Percentiles rank a stretch among this genome's conserved stretches.
These are phyloP conservation scores for Zoanthus sociatus DNA, from an alignment of 92 coral and sea anemone species.

Conservation along the genomic window DNA sequence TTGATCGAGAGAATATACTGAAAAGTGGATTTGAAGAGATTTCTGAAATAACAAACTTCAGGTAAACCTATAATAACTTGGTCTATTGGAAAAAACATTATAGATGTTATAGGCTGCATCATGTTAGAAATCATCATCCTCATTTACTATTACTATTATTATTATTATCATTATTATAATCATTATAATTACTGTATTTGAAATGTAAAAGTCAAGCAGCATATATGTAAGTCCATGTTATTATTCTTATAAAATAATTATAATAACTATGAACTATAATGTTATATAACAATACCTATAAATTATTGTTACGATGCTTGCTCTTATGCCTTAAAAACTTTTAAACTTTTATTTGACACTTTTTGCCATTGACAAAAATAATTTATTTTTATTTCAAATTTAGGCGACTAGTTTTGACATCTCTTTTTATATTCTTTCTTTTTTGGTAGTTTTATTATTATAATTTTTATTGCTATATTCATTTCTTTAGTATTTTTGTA, in stretches of 20 bases:
- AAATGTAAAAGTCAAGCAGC: conserved; percentile 7
- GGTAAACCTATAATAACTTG: conserved; percentile 6
- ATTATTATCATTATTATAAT: too few species aligned
- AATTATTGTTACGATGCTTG: conserved; percentile 6
- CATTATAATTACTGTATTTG: not conserved
- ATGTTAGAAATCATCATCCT: not conserved
- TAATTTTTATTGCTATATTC: not conserved
- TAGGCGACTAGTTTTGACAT: conserved; percentile 8
- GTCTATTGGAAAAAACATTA: conserved; percentile 2
- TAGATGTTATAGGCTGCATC: conserved; percentile 5
- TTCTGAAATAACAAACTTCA: conserved; percentile 28
- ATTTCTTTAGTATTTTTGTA: not conserved
- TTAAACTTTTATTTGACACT: conserved; percentile 2
- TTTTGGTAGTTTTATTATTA: conserved; percentile 4
- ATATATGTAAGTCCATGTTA: conserved; percentile 2
- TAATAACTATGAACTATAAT: not conserved
- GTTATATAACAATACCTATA: not conserved
- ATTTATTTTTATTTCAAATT: not conserved
- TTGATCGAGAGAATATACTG: conserved; percentile 51
- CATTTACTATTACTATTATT: not conserved
- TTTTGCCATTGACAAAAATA: conserved; percentile 2
- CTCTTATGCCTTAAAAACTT: conserved; percentile 6
- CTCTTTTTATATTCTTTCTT: not conserved
- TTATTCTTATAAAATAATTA: not conserved
- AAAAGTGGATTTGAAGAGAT: conserved; percentile 45